Percentiles rank a stretch among this genome's conserved stretches.
Evolutionary conservation across 2,888 invertebrate genomes (phyloP).

Genomic region (Patella depressa): DNA sequence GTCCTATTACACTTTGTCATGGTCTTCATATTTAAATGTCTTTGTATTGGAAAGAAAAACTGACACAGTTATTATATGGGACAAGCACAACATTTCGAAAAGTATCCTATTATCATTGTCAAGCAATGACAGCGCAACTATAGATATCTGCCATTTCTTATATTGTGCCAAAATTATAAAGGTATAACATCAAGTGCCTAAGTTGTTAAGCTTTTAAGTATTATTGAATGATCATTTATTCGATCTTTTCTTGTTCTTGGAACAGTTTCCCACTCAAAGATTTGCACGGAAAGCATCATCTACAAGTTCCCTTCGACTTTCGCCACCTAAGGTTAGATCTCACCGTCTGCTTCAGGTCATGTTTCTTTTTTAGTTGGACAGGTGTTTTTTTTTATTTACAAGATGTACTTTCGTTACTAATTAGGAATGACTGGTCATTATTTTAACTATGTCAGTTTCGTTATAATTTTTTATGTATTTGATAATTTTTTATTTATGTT

Average conservation of each 20-base stretch:
- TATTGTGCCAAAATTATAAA: too few relatives aligned
- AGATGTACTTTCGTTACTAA: background rate
- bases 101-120: too few relatives aligned
- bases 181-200: too few relatives aligned
- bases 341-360: constrained; percentile 13
- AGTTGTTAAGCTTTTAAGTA: too few relatives aligned
- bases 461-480: background rate
- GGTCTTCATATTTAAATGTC: too few relatives aligned
- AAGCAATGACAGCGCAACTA: too few relatives aligned
- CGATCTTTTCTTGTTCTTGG: constrained; percentile 35
- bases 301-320: constrained; percentile 90
- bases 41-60: too few relatives aligned
- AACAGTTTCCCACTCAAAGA: constrained; percentile 97
- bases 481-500: background rate
- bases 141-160: too few relatives aligned
- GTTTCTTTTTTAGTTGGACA: constrained; percentile 5
- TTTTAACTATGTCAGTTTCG: constrained; percentile 5
- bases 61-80: too few relatives aligned
- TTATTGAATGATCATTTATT: too few relatives aligned
- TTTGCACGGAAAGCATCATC: constrained; percentile 97
- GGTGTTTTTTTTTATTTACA: constrained; percentile 9
- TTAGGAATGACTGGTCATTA: constrained; percentile 1
- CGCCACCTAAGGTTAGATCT: constrained; percentile 73
- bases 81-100: too few relatives aligned
- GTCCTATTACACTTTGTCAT: too few relatives aligned